Conservation (phyloP, 2,888 invertebrate species). For the Caenorhabditis wallacei region DNA sequence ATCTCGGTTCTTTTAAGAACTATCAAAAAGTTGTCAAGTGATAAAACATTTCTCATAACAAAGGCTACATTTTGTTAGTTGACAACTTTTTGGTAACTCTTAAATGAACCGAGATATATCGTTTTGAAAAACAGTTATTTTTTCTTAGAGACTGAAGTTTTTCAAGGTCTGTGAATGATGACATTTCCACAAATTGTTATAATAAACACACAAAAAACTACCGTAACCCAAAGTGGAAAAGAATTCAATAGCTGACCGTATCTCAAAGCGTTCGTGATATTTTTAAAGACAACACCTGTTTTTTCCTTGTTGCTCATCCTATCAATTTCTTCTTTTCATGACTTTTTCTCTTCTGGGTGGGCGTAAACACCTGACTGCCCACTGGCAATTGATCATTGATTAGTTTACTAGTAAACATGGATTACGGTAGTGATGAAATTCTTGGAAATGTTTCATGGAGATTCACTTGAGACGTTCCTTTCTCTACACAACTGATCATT, state of each 20-base stretch:
- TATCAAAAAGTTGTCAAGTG: too few relatives aligned
- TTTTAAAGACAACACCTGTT: constrained; percentile 22
- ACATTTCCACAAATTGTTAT: background rate
- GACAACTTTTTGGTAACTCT: too few relatives aligned
- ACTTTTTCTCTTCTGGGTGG: constrained; percentile 23
- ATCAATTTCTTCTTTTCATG: background rate
- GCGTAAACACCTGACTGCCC: constrained; percentile 33
- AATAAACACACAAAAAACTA: background rate
- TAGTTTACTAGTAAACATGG: constrained; percentile 12
- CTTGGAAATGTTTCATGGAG: background rate
- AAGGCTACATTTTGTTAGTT: too few relatives aligned
- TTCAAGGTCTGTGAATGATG: too few relatives aligned
- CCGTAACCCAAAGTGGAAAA: background rate
- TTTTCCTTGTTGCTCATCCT: background rate
- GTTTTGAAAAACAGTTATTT: too few relatives aligned
- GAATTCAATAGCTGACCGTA: background rate
- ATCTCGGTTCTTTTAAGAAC: too few relatives aligned
- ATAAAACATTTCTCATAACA: too few relatives aligned
- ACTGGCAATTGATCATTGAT: constrained; percentile 14
- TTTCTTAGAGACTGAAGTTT: too few relatives aligned
- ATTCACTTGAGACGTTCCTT: too few relatives aligned
- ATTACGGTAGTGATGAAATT: constrained; percentile 9
- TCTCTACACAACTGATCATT: too few relatives aligned
- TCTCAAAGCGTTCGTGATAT: background rate
- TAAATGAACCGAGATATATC: too few relatives aligned